Percentiles rank a stretch among this genome's conserved stretches.
phyloP scores from a whole-genome alignment of 2,113 vertebrate genomes.

The Pterophyllum scalare region DNA sequence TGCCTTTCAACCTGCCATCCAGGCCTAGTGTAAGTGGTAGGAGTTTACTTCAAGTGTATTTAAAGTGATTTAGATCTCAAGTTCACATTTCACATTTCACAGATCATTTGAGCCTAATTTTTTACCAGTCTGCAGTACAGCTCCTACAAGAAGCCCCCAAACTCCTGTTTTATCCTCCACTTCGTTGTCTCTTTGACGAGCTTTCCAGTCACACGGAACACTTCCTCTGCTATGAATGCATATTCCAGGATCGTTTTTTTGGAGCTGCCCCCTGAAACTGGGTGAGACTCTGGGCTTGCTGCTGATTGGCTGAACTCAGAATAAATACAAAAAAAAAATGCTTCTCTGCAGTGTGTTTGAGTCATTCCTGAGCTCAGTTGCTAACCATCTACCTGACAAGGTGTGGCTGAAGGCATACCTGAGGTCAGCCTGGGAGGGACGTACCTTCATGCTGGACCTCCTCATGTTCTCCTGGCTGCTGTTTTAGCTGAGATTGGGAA shows the following conservation, averaged over 20 bases:
- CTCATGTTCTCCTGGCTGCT: no score
- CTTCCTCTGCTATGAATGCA: background rate
- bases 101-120: background rate
- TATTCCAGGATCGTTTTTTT: background rate
- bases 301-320: no score
- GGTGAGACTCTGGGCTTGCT: no score
- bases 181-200: background rate
- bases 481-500: no score
- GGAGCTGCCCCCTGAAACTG: background rate
- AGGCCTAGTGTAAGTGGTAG: background rate
- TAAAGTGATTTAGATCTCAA: background rate
- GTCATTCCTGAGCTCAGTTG: no score
- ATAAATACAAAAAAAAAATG: no score
- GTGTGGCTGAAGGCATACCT: no score
- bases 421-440: no score
- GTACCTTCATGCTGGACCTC: no score
- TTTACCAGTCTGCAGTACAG: background rate
- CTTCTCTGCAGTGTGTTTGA: no score
- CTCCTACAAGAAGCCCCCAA: background rate
- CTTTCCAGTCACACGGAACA: background rate
- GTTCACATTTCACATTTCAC: background rate
- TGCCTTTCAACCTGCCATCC: background rate
- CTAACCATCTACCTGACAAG: no score
- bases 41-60: background rate
- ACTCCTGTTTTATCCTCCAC: background rate